Evolutionary conservation across 2,113 vertebrate species (phyloP).

Genomic region (Reinhardtius hippoglossoides): DNA sequence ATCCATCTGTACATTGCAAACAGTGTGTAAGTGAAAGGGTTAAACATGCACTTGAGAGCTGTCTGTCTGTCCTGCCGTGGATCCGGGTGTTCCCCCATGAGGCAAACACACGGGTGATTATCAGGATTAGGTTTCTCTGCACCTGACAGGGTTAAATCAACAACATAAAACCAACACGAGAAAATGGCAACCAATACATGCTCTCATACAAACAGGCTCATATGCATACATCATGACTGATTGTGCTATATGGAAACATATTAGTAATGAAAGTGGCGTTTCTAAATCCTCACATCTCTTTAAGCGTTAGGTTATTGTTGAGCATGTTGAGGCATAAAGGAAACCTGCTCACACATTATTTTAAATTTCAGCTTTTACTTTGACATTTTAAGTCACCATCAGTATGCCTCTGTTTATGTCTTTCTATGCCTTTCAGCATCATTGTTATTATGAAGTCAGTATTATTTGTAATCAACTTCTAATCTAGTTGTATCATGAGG

Average conservation of each 20-base stretch:
- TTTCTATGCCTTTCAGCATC: not conserved
- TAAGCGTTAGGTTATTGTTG: not conserved
- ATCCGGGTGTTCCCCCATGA: slow-evolving; percentile 55
- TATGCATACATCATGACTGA: not conserved
- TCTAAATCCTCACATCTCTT: slow-evolving; percentile 15
- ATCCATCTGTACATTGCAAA: not conserved
- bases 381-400: too few species aligned
- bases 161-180: slow-evolving; percentile 40
- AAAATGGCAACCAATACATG: slow-evolving; percentile 40
- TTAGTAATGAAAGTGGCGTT: slow-evolving; percentile 11
- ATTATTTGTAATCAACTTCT: not conserved
- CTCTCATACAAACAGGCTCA: not conserved
- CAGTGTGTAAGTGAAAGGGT: slow-evolving; percentile 46
- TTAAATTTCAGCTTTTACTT: not conserved
- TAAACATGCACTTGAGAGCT: slow-evolving; percentile 38
- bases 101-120: slow-evolving; percentile 37
- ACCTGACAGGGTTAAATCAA: slow-evolving; percentile 51
- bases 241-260: not conserved
- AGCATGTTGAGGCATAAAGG: slow-evolving; percentile 17
- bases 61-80: slow-evolving; percentile 6
- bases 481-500: too few species aligned
- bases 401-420: not conserved
- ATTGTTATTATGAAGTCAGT: not conserved
- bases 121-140: slow-evolving; percentile 57
- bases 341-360: slow-evolving; percentile 17